These are phyloP conservation scores for Neotoma lepida DNA, from an alignment of 2,113 vertebrate genomes.

Conservation along the genomic window DNA sequence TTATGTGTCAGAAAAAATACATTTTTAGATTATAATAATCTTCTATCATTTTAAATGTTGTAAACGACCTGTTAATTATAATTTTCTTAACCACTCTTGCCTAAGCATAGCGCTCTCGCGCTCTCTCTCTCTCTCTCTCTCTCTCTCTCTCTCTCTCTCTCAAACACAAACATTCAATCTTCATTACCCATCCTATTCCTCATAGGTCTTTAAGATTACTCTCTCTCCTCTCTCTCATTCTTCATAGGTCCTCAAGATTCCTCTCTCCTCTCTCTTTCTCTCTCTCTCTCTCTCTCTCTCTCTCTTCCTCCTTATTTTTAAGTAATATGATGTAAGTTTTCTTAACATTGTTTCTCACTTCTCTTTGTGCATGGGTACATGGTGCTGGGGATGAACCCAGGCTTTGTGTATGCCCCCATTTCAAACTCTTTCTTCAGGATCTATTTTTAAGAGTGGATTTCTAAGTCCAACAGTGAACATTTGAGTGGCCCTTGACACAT, in stretches of 20 bases:
- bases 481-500: slow-evolving; percentile 28
- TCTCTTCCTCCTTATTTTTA: neutral
- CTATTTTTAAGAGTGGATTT: slow-evolving; percentile 52
- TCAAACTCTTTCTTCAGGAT: slow-evolving; percentile 58
- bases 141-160: too few relatives aligned
- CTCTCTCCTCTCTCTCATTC: neutral
- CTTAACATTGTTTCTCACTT: neutral
- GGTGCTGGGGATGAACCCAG: neutral
- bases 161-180: too few relatives aligned
- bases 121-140: neutral
- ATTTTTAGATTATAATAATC: neutral
- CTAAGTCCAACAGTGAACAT: slow-evolving; percentile 38
- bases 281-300: neutral
- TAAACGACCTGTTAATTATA: slow-evolving; percentile 18
- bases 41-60: slow-evolving; percentile 37
- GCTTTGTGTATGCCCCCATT: neutral
- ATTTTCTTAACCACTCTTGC: neutral
- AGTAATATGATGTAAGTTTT: slow-evolving; percentile 46
- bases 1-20: neutral
- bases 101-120: slow-evolving; percentile 22
- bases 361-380: neutral
- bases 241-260: too few relatives aligned
- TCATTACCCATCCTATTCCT: too few relatives aligned
- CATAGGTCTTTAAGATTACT: too few relatives aligned
- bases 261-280: neutral